Evolutionary conservation across 2,888 invertebrate genomes (phyloP).

Genomic region (Elysia crispata): DNA sequence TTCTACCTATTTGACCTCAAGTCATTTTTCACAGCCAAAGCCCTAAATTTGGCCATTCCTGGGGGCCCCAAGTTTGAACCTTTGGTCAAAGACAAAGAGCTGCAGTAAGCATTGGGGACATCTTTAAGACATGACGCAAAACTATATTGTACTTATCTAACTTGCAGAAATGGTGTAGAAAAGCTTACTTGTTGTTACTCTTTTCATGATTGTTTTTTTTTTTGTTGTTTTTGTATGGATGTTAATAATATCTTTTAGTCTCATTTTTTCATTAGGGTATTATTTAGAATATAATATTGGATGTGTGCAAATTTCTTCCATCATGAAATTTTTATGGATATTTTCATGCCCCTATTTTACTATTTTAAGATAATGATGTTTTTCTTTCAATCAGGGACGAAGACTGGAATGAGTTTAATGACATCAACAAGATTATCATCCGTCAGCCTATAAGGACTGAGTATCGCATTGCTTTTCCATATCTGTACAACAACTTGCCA

Average conservation of each 20-base stretch:
- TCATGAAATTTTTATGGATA: too few species aligned
- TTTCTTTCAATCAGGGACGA: constrained; percentile 86
- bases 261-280: too few species aligned
- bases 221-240: not conserved
- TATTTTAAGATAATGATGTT: not conserved
- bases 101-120: constrained; percentile 83
- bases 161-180: too few species aligned
- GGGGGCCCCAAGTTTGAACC: constrained; percentile 99
- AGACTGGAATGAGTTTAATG: constrained; percentile 99
- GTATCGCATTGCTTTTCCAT: constrained; percentile 99
- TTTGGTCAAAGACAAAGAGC: constrained; percentile 96
- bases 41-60: constrained; percentile 99
- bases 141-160: too few species aligned
- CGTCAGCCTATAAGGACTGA: constrained; percentile 98
- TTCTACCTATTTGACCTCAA: constrained; percentile 99
- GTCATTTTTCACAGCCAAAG: constrained; percentile 99
- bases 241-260: too few species aligned
- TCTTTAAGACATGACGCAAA: too few species aligned
- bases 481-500: constrained; percentile 98
- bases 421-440: constrained; percentile 99
- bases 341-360: too few species aligned
- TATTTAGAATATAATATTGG: too few species aligned
- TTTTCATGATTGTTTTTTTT: too few species aligned
- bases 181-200: not conserved
- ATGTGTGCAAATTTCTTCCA: too few species aligned